Conservation (phyloP, 2,113 vertebrate genomes). For the Oreamnos americanus region DNA sequence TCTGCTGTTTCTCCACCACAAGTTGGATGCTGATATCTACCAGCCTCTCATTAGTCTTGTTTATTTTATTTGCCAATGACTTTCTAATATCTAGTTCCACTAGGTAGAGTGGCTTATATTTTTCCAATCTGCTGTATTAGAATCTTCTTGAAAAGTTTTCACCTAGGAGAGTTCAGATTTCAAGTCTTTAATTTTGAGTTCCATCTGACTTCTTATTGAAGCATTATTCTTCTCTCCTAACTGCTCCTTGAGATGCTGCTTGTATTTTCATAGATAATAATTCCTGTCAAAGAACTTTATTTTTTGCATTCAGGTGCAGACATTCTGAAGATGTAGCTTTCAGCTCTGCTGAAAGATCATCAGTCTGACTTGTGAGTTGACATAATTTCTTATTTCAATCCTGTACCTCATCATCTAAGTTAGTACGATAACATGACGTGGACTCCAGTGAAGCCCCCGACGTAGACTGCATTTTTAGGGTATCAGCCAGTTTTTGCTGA, state of each 20-base stretch:
- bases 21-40: conserved; percentile 85
- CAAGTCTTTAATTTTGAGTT: conserved; percentile 87
- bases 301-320: not conserved
- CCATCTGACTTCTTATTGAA: conserved; percentile 85
- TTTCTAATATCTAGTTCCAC: conserved; percentile 88
- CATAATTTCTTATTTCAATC: not conserved
- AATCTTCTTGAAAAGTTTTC: conserved; percentile 83
- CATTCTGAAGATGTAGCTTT: not conserved
- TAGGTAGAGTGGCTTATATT: conserved; percentile 86
- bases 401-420: not conserved
- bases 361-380: not conserved
- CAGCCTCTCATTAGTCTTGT: conserved; percentile 88
- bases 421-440: not conserved
- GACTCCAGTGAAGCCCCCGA: not conserved
- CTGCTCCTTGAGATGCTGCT: conserved; percentile 91
- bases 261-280: conserved; percentile 71
- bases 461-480: not conserved
- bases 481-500: not conserved
- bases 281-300: not conserved
- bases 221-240: conserved; percentile 86
- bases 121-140: conserved; percentile 82
- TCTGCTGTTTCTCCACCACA: conserved; percentile 82
- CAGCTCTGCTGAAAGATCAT: not conserved
- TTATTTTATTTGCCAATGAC: conserved; percentile 85
- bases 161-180: conserved; percentile 85